These are phyloP conservation scores for Sturmia bella DNA, from an alignment of 2,888 invertebrate genomes.

Conservation along the genomic window DNA sequence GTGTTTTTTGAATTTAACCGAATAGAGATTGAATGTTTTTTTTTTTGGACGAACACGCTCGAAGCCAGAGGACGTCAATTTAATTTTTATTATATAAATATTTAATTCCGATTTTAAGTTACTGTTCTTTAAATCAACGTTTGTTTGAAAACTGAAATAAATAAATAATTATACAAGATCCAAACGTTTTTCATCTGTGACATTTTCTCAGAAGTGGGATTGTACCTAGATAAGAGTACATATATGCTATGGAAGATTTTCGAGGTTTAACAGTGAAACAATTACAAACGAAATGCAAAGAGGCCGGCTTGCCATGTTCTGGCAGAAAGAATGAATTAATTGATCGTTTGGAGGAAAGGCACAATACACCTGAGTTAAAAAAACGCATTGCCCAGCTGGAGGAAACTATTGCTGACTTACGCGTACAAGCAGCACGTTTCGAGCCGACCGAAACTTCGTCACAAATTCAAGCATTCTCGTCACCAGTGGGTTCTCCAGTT, in stretches of 20 bases:
- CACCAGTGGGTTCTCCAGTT: slow-evolving; percentile 7
- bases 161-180: no score
- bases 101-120: no score
- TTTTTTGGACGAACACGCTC: no score
- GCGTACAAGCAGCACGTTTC: background rate
- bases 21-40: no score
- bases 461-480: background rate
- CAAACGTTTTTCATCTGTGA: no score
- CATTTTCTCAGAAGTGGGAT: slow-evolving; percentile 48
- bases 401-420: slow-evolving; percentile 6
- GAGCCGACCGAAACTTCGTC: no score
- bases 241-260: slow-evolving; percentile 24
- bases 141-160: no score
- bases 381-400: slow-evolving; percentile 22
- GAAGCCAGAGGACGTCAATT: no score
- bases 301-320: slow-evolving; percentile 17
- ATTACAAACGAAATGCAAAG: slow-evolving; percentile 39
- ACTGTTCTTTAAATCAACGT: no score
- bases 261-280: slow-evolving; percentile 21
- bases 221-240: no score
- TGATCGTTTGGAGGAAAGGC: slow-evolving; percentile 26
- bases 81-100: no score
- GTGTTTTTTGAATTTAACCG: no score
- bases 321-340: slow-evolving; percentile 47
- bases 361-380: slow-evolving; percentile 11